phyloP scores from a whole-genome alignment of 2,797 vertebrate species.

The Antrozous pallidus region DNA sequence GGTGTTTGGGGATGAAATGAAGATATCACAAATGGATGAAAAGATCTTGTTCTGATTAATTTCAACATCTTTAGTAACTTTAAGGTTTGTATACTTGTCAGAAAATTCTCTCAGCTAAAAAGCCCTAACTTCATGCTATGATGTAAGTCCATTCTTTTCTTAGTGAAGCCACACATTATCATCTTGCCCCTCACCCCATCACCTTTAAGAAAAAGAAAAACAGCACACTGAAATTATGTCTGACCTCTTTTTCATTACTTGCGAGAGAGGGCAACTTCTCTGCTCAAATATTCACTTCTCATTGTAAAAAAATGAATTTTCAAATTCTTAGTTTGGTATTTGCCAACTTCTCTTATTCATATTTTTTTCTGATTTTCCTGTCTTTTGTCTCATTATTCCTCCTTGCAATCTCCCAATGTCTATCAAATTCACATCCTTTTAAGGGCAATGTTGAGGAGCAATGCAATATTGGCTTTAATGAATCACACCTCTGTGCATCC shows the following conservation, averaged over 20 bases:
- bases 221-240: not conserved
- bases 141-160: not conserved
- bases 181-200: not conserved
- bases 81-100: not conserved
- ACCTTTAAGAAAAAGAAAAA: not conserved
- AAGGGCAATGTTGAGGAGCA: not conserved
- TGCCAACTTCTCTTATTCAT: not conserved
- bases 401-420: not conserved
- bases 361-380: not conserved
- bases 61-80: conserved; percentile 6
- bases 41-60: not conserved
- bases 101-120: not conserved
- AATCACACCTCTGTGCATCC: not conserved
- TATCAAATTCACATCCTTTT: not conserved
- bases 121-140: not conserved
- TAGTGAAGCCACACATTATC: not conserved
- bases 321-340: not conserved
- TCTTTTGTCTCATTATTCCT: not conserved
- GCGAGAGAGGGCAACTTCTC: not conserved
- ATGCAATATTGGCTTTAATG: not conserved
- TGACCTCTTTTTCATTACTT: not conserved
- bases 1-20: not conserved
- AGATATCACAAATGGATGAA: not conserved
- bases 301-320: not conserved
- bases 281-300: not conserved